Base-by-base conservation (phyloP, 2,888 invertebrate species). In the Blastobasis adustella region DNA sequence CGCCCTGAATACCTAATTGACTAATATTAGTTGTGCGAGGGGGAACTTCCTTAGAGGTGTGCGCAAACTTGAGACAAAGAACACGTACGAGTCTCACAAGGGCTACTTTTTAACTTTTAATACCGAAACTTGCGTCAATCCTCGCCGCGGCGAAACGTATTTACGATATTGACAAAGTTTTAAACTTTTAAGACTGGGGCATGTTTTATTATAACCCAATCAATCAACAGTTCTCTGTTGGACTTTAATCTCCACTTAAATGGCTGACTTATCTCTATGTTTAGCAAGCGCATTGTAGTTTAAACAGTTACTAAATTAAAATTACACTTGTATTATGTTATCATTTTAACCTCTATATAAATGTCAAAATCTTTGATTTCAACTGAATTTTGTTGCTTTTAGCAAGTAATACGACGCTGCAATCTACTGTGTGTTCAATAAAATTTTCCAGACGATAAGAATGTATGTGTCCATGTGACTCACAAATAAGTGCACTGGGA, bases 1-100 rank as follows among this genome's bases (percentile, higher is more conserved):
- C 81, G 83, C 63, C 75, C 82, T 85, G 87, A 88, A 88, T 88
- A 88, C 83, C 79, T 86, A 86, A 87, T 86, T 83, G 80, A 79
- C 79, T 85, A 83, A 85, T 85, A 85, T 86, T 84, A 84, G 84
- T 83, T 80, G 79, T 74, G 67, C 66, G 71, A 71, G 77, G 79
- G 61, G 78, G 74, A 82, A 79, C 79, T 83, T 82, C 76, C 80
- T 77, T 74, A 76, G 76, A 84, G 82, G 85, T 84, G 81, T 78
- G 75, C 74, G 71, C 71, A 71, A 76, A 83, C 81, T 83, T 79
- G 72, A 82, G 79, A 86, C 83, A 85, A 85, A 83, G 84, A 82
- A 81, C 82, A 82, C 81, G 81, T 81, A 80, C 76, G 72, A 66
- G 71, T 67, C 62, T 71, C 70, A 78, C 70, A 74, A 77, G 74